Evolutionary conservation across 2,113 vertebrate genomes (phyloP), one percentile per base, ranked within the genome.

Genomic region (Pseudopipra pipra): DNA sequence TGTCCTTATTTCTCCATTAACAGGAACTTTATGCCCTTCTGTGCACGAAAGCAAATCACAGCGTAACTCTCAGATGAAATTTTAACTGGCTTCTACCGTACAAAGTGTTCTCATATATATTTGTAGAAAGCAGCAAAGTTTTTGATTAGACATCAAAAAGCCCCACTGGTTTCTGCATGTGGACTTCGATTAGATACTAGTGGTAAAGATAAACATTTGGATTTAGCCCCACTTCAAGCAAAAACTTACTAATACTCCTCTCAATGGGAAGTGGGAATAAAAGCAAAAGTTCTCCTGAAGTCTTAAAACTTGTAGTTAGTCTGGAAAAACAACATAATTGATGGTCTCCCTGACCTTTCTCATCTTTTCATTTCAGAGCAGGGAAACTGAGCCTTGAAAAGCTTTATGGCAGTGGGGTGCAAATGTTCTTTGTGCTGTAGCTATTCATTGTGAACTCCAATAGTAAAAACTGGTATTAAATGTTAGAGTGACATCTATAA

Each of bases 281-380:
- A 95, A 85, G 33, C 18, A 51, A 59, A 90, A 97, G 65, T 89
- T 90, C n/a, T 88, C 73, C 39, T 58, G 6, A 91, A 77, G 27
- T 41, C 47, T 88, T 78, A 49, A 93, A 94, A 84, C 41, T 75
- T 84, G 16, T 39, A 72, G 37, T 56, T 83, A 61, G 67, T 78
- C n/a, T 71, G 44, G 51, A 28, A 86, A 92, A 91, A 86, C 39
- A 82, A 8, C 8, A 30, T 72, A 87, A 84, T 66, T 88, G 54
- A 72, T 93, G 68, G 68, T 93, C 31, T 84, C 23, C 49, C 30
- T 96, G 90, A 90, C 73, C 76, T 95, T 95, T 87, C 49, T 62
- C 65, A 65, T 80, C 27, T 88, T 87, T 93, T 86, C 68, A 52
- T 79, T 86, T 92, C 61, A 85, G 83, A 84, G 52, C 54, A 84